Base-by-base conservation (phyloP, 2,797 vertebrate species). In the Rhyacichthys aspro region DNA sequence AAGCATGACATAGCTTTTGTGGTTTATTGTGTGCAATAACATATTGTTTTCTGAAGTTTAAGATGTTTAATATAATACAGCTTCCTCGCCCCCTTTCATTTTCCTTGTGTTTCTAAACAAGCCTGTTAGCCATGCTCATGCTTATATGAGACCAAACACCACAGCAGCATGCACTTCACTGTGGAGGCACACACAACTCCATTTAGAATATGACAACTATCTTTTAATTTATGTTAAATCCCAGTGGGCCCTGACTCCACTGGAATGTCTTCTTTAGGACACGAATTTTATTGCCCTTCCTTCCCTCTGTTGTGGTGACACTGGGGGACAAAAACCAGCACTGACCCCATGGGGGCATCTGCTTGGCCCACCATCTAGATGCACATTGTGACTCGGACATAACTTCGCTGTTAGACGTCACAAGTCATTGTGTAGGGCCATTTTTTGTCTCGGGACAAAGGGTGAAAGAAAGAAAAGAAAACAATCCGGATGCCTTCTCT, bases 221-320 rank as follows among this genome's bases (percentile, higher is more conserved):
- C 63, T 80, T 89, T 85, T 90, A 86, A 85, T 86, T 91, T 67
- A 88, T 83, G 78, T 89, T 78, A 63, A 56, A 78, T 75, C 54
- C 38, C 64, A 3, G 18, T 28, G 34, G 1, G 47, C 69, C 65
- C 70, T 68, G 70, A 52, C 59, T 64, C 53, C 70, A 67, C 81
- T 70, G 81, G 82, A 89, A 84, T 79, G 65, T 48, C 61, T 78
- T 72, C 64, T 72, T 82, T 77, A 69, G 70, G 46, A 41, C 43
- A 1, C 63, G 55, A 65, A 71, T 84, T 90, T 91, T 86, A 88
- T 85, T 88, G 81, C 83, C 76, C 72, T 70, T 77, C 78, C 74
- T 79, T 79, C 70, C 66, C 53, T 55, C 59, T 82, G 71, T 65
- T 67, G 63, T 62, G 55, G 72, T 67, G 85, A 86, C 73, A 76